Percentiles rank a stretch among this genome's conserved stretches.
Conservation (phyloP, 2,888 invertebrate species). For the Nomada hirtipes region DNA sequence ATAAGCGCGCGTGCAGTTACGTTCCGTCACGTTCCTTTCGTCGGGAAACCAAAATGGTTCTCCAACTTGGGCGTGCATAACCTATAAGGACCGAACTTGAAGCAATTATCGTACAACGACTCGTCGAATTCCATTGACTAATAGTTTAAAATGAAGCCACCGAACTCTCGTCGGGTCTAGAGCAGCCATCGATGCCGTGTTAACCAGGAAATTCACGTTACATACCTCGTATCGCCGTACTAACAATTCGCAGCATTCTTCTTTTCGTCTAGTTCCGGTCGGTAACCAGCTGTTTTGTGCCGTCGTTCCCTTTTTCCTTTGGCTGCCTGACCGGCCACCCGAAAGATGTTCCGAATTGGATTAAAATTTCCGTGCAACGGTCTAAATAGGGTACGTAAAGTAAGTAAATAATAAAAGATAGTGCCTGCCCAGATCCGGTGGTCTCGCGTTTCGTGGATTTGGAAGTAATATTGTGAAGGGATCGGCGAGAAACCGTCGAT, state of each 20-base stretch:
- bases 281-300: conserved; percentile 79
- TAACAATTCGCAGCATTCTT: conserved; percentile 78
- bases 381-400: conserved; percentile 80
- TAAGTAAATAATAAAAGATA: conserved; percentile 37
- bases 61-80: conserved; percentile 32
- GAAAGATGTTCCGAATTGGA: conserved; percentile 84
- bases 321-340: conserved; percentile 80
- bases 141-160: conserved; percentile 35
- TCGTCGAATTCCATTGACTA: conserved; percentile 29
- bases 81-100: conserved; percentile 38
- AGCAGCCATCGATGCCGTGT: background rate
- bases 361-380: conserved; percentile 84
- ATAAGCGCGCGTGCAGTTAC: conserved; percentile 49
- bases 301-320: conserved; percentile 79
- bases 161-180: conserved; percentile 39
- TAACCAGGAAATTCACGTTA: conserved; percentile 2
- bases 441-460: conserved; percentile 1
- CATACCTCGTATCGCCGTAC: conserved; percentile 73
- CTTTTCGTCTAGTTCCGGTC: conserved; percentile 66
- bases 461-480: background rate
- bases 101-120: conserved; percentile 3
- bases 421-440: background rate
- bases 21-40: conserved; percentile 63
- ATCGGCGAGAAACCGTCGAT: conserved; percentile 2
- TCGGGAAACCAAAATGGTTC: conserved; percentile 40